Percentiles rank a stretch among this genome's conserved stretches.
Conservation (phyloP, 1,140 invertebrate species). For the Brachionus paranguensis region DNA sequence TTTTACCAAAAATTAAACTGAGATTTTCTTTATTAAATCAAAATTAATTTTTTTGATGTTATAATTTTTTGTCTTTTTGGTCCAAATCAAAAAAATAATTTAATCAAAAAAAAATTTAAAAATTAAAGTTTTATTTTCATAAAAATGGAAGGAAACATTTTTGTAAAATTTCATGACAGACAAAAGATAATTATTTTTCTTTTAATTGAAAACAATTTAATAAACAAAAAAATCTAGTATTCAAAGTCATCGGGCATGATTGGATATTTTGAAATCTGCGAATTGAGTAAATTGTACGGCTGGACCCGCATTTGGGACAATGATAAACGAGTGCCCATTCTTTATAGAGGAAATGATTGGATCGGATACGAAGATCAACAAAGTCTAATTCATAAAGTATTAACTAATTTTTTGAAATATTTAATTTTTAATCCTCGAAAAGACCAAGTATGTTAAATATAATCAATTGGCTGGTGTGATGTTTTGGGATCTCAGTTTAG, state of each 20-base stretch:
- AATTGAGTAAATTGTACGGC: slow-evolving; percentile 69
- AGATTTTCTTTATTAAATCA: too few species aligned
- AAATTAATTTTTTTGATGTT: too few species aligned
- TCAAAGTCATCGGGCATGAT: slow-evolving; percentile 82
- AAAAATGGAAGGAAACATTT: too few species aligned
- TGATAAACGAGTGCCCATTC: slow-evolving; percentile 83
- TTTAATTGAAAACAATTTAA: not conserved
- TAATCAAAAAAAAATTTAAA: too few species aligned
- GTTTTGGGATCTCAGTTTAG: slow-evolving; percentile 94
- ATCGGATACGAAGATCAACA: slow-evolving; percentile 84
- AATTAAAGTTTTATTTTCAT: too few species aligned
- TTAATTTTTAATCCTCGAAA: not conserved
- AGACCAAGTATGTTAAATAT: slow-evolving; percentile 82
- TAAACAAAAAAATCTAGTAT: slow-evolving; percentile 61
- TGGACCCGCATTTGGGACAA: slow-evolving; percentile 81
- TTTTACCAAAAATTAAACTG: too few species aligned
- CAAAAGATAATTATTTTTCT: not conserved
- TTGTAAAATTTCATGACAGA: too few species aligned
- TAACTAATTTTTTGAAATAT: not conserved
- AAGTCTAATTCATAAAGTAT: slow-evolving; percentile 68
- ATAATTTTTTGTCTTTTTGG: too few species aligned
- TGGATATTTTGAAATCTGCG: slow-evolving; percentile 89
- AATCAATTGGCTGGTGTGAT: slow-evolving; percentile 86
- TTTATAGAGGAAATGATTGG: slow-evolving; percentile 77
- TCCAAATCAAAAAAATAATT: too few species aligned